phyloP scores from a whole-genome alignment of 2,797 vertebrate species.

The Sebastes hubbsi region DNA sequence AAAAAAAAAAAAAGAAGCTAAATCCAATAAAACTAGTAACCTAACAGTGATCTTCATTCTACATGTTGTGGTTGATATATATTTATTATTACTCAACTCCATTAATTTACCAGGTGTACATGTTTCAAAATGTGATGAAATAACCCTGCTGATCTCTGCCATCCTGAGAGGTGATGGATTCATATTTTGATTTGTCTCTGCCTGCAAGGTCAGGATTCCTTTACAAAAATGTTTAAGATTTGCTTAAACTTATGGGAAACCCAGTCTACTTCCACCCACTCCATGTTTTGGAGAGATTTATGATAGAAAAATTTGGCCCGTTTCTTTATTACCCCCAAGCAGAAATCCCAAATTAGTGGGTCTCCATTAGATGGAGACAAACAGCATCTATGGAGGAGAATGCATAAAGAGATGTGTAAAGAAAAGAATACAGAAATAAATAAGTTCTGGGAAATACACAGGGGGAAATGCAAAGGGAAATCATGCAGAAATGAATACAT shows the following conservation, averaged over 20 bases:
- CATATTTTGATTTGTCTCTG: not conserved
- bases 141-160: not conserved
- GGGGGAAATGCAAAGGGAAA: no score
- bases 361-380: not conserved
- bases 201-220: not conserved
- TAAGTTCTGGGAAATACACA: no score
- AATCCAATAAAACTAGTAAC: not conserved
- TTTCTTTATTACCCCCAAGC: no score
- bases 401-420: no score
- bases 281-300: no score
- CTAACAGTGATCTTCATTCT: not conserved
- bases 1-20: rapidly evolving
- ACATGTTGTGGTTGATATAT: not conserved
- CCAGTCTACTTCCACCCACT: no score
- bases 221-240: not conserved
- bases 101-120: not conserved
- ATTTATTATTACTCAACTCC: not conserved
- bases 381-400: not conserved
- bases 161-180: not conserved
- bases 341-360: no score
- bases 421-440: no score
- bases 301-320: rapidly evolving
- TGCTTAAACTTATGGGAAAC: not conserved
- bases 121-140: not conserved
- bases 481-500: no score